Evolutionary conservation across 2,113 vertebrate species (phyloP).

Genomic region (Axis porcinus): DNA sequence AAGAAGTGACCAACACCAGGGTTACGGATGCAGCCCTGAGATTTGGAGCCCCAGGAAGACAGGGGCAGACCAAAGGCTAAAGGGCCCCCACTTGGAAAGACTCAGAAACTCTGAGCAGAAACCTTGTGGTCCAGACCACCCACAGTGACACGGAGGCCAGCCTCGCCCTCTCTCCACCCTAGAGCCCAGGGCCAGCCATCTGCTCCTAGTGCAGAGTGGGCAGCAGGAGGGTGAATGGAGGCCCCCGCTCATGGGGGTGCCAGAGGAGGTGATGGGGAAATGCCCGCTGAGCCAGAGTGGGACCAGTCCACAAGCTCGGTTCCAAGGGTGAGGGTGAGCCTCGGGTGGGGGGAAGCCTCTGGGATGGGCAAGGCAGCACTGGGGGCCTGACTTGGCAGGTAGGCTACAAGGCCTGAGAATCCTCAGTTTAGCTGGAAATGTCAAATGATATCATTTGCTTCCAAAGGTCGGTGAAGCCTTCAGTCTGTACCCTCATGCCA

Average conservation of each 20-base stretch:
- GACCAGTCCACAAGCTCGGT: neutral
- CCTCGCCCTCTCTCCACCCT: neutral
- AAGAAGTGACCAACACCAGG: neutral
- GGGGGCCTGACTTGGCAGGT: neutral
- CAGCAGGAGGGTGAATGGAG: no score
- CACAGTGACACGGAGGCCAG: fast-evolving
- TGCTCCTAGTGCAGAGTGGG: neutral
- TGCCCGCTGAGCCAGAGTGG: neutral
- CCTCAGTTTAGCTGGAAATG: neutral
- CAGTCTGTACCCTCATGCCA: neutral
- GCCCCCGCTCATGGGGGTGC: neutral
- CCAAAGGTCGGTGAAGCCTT: neutral
- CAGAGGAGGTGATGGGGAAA: neutral
- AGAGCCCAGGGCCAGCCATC: neutral
- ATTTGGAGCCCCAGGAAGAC: neutral
- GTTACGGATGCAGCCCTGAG: neutral
- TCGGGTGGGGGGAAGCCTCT: neutral
- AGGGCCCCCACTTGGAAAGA: neutral
- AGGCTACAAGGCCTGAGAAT: neutral
- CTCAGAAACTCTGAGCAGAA: neutral
- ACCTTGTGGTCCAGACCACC: neutral
- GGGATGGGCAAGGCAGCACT: neutral
- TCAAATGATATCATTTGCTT: neutral
- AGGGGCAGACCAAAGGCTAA: neutral
- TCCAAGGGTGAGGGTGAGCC: neutral